These are phyloP conservation scores for Lipophrys pholis DNA, from an alignment of 2,113 vertebrate species.

Conservation along the genomic window DNA sequence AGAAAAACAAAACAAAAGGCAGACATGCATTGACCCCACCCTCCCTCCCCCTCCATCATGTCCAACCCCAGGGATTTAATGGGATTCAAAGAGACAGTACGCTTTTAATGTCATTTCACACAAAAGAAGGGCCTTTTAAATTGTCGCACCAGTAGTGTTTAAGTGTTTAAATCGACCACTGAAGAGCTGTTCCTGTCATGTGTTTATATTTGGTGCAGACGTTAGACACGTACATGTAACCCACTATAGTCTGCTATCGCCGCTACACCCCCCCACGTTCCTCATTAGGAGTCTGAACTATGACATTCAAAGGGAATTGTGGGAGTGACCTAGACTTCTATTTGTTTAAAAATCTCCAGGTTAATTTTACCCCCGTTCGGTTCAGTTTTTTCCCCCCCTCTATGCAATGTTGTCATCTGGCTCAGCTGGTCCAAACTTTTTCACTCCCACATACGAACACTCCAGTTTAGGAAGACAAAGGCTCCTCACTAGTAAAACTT, in stretches of 20 bases:
- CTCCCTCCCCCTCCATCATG: constrained; percentile 34
- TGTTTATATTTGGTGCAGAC: constrained; percentile 34
- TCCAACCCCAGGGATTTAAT: constrained; percentile 65
- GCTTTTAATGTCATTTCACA: constrained; percentile 79
- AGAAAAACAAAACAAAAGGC: constrained; percentile 15
- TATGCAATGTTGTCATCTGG: constrained; percentile 53
- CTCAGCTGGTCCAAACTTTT: constrained; percentile 42
- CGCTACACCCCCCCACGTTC: constrained; percentile 27
- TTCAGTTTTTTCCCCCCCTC: constrained; percentile 34
- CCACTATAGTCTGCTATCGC: constrained; percentile 45
- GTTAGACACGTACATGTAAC: constrained; percentile 27
- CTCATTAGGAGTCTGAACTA: constrained; percentile 37
- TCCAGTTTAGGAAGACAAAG: constrained; percentile 66
- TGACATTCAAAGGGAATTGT: constrained; percentile 72
- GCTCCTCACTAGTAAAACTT: constrained; percentile 35
- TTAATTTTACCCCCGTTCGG: background rate
- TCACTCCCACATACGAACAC: constrained; percentile 80
- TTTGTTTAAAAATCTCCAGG: constrained; percentile 32
- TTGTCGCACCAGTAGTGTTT: constrained; percentile 54
- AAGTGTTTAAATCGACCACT: constrained; percentile 48
- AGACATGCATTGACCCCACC: constrained; percentile 57
- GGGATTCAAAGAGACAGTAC: constrained; percentile 83
- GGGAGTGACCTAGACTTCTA: constrained; percentile 46
- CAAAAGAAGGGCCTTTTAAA: constrained; percentile 74
- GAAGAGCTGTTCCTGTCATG: constrained; percentile 25